Base-by-base conservation (phyloP, 2,888 invertebrate species). In the Chloroclystis v-ata region DNA sequence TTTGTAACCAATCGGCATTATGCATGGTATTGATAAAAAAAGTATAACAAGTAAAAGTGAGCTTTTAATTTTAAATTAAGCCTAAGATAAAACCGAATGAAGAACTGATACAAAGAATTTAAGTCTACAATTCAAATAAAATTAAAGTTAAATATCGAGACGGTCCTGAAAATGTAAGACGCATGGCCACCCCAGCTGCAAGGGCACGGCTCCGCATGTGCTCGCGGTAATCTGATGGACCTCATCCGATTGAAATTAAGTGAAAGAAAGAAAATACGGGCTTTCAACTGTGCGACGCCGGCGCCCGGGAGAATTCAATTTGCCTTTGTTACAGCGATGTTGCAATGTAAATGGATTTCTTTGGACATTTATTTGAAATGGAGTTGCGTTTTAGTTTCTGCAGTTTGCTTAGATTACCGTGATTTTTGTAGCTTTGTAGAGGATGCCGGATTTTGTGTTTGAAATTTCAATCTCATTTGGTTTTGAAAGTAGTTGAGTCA, bases 191-290 rank as follows among this genome's bases (percentile, higher is more conserved):
- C 48, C 37, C 24, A n/a, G 26, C 48, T 47, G 54, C 42, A 30
- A 37, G 43, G 41, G 47, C 49, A 54, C 49, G 61, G 65, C 67
- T 65, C 62, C 67, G 49, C 63, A 58, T 67, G 58, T 64, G 55
- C 65, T 64, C 57, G 37, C 61, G 56, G 57, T 69, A 67, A 67
- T 69, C 69, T 65, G 67, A 61, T 63, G 66, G 60, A 49, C 49
- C 38, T 37, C 54, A 51, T 48, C 42, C 50, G 43, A 54, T 52
- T 52, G 52, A 52, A 52, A 52, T 52, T 52, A 52, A 52, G 52
- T 52, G 52, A 52, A 52, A 49, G 45, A 49, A 48, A 40, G 42
- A 45, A 47, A 43, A 24, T 41, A 47, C 49, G 46, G 37, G 37
- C 43, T 43, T 26, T 40, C 40, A 49, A 33, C 42, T 42, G 37